Evolutionary conservation across 2,113 vertebrate species (phyloP), one percentile per base, ranked within the genome.

Genomic region (Lucifuga dentata): DNA sequence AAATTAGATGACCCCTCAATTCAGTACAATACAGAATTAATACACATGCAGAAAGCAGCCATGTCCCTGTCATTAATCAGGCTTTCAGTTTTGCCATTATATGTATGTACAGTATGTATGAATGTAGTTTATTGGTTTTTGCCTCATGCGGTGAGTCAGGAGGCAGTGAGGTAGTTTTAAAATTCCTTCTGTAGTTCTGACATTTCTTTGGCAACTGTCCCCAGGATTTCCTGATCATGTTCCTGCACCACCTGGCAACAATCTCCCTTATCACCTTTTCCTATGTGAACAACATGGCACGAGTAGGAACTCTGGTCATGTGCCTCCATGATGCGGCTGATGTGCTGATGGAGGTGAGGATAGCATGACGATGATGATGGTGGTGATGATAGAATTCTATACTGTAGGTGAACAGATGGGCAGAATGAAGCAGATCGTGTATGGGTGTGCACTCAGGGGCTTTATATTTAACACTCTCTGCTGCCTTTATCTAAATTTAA

Each of bases 181-280:
- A 12, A 20, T 11, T 16, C 10, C 58, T 40, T 56, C 20, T 68
- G 11, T 55, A 21, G 33, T 35, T 65, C 29, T 81, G 56, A 78
- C 24, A 21, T 81, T 58, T 69, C 53, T 48, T 59, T 43, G 63
- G 41, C 16, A 35, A 56, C 67, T 90, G 68, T 88, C 80, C 80
- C 15, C 88, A 99, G 98, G 98, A 99, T 81, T 99, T 98, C 78
- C 91, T 94, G 69, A 85, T 97, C 83, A 98, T 98, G 97, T 95
- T 96, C 88, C 90, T 96, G 80, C 98, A 99, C 90, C 98, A 99
- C 20, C 71, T 97, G 86, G 75, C 94, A 76, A 40, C 94, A 50
- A 87, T 99, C 88, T 93, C 86, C 50, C 92, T 99, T 89, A 91
- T 99, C 85, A 90, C 88, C 59, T 94, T 98, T 88, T 99, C 98